Evolutionary conservation across 2,797 vertebrate genomes (phyloP), one percentile per base, ranked within the genome.

Genomic region (Sphaeramia orbicularis): DNA sequence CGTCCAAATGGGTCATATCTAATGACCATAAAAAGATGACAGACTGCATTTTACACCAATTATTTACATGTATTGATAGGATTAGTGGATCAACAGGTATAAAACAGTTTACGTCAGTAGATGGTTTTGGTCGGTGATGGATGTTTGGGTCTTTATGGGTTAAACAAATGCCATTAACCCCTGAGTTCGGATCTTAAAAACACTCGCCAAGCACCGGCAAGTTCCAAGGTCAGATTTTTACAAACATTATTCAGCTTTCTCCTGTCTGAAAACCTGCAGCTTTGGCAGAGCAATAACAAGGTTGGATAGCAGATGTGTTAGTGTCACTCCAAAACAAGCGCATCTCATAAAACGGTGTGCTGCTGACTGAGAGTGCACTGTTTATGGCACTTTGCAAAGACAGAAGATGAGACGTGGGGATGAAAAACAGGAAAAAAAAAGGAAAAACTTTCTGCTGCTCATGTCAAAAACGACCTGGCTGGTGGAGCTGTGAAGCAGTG

Each of bases 151-250:
- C 24, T 27, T 27, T 27, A 27, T 27, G 24, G 24, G 24, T 27
- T 4, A 83, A 74, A 84, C 27, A 65, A 70, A 83, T 57, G 57
- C 32, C 64, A 80, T 78, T 77, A 71, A 71, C 70, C 43, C n/a
- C 11, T 0, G 15, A 37, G 62, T 77, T 82, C 40, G 73, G 24
- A 77, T 15, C 27, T 36, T 27, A 27, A 12, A 74, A 68, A 57
- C 70, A 49, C 19, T 27, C 43, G n/a, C 35, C 59, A 45, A 53
- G 60, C 18, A 16, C 1, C 0, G 18, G 40, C 7, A 27, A 5
- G 41, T 18, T 49, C 42, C 64, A 79, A 79, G 67, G 75, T 83
- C 54, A 71, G 43, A 74, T 48, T 56, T 65, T 60, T 47, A 18
- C 24, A 36, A 40, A 50, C 45, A 54, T 60, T 47, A 54, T 52